Conservation (phyloP, 2,888 invertebrate species). For the Rhagonycha lutea region DNA sequence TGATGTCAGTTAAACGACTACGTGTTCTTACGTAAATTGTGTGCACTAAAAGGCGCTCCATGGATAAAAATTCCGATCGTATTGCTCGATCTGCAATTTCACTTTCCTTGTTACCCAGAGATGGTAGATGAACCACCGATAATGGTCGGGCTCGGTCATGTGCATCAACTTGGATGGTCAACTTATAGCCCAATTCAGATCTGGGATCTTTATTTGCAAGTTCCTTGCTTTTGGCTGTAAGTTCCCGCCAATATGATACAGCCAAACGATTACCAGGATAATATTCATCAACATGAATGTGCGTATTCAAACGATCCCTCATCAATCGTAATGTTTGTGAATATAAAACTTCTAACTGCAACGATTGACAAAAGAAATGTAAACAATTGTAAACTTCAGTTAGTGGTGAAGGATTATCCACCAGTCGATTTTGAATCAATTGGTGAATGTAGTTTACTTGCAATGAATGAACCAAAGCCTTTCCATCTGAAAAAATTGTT, state of each 20-base stretch:
- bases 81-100: conserved; percentile 79
- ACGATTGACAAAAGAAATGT: conserved; percentile 91
- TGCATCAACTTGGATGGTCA: conserved; percentile 87
- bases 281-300: conserved; percentile 90
- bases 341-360: conserved; percentile 89
- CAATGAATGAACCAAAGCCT: conserved; percentile 90
- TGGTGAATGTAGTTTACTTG: conserved; percentile 94
- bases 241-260: conserved; percentile 90
- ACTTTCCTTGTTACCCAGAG: conserved; percentile 67
- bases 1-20: conserved; percentile 80
- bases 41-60: conserved; percentile 92
- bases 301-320: conserved; percentile 84
- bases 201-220: conserved; percentile 64
- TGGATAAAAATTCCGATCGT: conserved; percentile 88
- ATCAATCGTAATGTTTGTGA: conserved; percentile 88
- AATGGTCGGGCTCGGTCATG: conserved; percentile 78
- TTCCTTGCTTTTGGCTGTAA: conserved; percentile 59
- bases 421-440: conserved; percentile 86
- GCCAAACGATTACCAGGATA: conserved; percentile 84
- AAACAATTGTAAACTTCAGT: conserved; percentile 83
- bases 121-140: conserved; percentile 70
- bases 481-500: conserved; percentile 72
- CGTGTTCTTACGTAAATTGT: conserved; percentile 93
- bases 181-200: conserved; percentile 84
- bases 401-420: conserved; percentile 78